Evolutionary conservation across 2,888 invertebrate genomes (phyloP).

Genomic region (Pimpla rufipes): DNA sequence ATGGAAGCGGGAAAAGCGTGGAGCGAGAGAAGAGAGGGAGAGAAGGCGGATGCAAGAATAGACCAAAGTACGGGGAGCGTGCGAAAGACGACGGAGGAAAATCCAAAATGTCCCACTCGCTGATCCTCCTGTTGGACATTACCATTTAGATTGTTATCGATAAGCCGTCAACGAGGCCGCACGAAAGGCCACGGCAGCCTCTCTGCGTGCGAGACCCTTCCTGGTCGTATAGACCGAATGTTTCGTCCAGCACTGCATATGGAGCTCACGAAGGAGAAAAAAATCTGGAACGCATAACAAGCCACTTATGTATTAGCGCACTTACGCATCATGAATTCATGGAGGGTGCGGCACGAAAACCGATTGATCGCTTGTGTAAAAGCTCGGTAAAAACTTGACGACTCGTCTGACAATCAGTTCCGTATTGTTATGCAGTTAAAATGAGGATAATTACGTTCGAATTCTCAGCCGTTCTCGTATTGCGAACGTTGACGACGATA

Average conservation of each 20-base stretch:
- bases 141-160: constrained; percentile 76
- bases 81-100: constrained; percentile 55
- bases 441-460: not conserved
- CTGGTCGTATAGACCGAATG: constrained; percentile 4
- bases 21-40: constrained; percentile 8
- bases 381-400: too few relatives aligned
- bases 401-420: too few relatives aligned
- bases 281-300: constrained; percentile 33
- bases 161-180: constrained; percentile 62
- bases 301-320: constrained; percentile 54
- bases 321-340: constrained; percentile 35
- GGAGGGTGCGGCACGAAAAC: constrained; percentile 35
- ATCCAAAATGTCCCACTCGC: constrained; percentile 61
- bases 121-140: constrained; percentile 70
- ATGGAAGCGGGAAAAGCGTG: too few relatives aligned
- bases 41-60: constrained; percentile 36
- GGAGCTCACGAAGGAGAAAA: constrained; percentile 14
- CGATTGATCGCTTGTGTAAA: constrained; percentile 8
- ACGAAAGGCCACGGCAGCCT: constrained; percentile 12
- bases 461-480: not conserved
- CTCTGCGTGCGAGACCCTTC: constrained; percentile 32
- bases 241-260: constrained; percentile 22
- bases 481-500: not conserved
- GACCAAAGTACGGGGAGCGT: constrained; percentile 33
- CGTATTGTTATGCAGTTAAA: too few relatives aligned